Percentiles rank a stretch among this genome's conserved stretches.
These are phyloP conservation scores for Mesochorus sp. DNA, from an alignment of 2,888 invertebrate species.

Conservation along the genomic window DNA sequence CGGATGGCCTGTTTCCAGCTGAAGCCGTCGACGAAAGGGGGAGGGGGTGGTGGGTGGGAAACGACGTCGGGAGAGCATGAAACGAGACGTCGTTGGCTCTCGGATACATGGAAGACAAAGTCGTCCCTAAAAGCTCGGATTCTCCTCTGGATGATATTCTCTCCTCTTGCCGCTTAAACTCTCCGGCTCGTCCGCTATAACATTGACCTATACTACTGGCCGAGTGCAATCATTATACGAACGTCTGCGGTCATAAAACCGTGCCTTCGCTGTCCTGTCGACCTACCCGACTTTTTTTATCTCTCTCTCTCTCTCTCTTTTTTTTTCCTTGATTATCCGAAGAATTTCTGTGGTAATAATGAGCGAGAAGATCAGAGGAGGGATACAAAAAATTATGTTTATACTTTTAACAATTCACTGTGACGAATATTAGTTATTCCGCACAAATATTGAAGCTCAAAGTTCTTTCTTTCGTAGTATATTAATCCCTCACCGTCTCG, in stretches of 20 bases:
- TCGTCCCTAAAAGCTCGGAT: constrained; percentile 23
- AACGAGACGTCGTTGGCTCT: constrained; percentile 18
- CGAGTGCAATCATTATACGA: constrained; percentile 1
- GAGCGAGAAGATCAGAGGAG: no score
- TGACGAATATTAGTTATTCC: no score
- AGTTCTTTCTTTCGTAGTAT: no score
- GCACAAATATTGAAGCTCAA: no score
- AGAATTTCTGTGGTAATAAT: not conserved
- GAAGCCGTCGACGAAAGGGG: constrained; percentile 23
- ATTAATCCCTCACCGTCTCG: no score
- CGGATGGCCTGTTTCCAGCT: constrained; percentile 55
- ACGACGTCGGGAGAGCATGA: constrained; percentile 6
- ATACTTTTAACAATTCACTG: no score
- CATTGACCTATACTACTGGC: constrained; percentile 21
- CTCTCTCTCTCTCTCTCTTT: not conserved
- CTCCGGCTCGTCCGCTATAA: not conserved
- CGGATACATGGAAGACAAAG: constrained; percentile 11
- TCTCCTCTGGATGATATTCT: not conserved
- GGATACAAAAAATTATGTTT: no score
- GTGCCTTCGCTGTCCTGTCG: not conserved
- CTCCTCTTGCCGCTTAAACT: not conserved
- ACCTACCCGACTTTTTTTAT: not conserved
- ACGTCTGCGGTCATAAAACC: constrained; percentile 3
- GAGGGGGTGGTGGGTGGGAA: not conserved
- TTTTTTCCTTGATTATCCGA: not conserved